phyloP scores from a whole-genome alignment of 2,797 vertebrate genomes.

The Semotilus atromaculatus region DNA sequence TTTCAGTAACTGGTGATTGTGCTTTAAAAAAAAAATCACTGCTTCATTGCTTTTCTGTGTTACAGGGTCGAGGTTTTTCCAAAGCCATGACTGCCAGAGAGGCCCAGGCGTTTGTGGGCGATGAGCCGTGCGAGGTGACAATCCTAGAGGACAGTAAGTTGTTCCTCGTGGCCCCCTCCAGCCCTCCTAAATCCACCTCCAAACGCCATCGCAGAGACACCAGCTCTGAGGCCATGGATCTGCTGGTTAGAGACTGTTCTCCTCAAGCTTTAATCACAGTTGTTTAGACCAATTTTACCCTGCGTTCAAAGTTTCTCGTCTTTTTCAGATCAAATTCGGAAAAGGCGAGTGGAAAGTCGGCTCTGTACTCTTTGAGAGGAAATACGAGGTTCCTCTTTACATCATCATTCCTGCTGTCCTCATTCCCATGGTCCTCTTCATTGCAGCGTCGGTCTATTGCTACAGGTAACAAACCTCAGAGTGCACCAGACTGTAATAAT shows the following conservation, averaged over 20 bases:
- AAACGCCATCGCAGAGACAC: constrained; percentile 88
- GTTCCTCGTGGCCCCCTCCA: constrained; percentile 87
- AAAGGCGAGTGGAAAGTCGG: constrained; percentile 87
- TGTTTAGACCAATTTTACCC: background rate
- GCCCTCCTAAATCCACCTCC: constrained; percentile 80
- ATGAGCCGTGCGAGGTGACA: constrained; percentile 84
- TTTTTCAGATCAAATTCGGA: constrained; percentile 89
- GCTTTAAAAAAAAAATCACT: background rate
- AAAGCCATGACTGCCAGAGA: constrained; percentile 91
- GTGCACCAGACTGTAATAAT: constrained; percentile 8
- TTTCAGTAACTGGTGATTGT: background rate
- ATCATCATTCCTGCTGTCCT: constrained; percentile 92
- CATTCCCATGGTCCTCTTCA: constrained; percentile 90
- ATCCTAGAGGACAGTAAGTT: constrained; percentile 89
- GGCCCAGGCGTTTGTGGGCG: constrained; percentile 90
- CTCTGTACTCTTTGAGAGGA: constrained; percentile 84
- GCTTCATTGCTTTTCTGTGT: background rate
- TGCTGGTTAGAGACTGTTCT: constrained; percentile 77
- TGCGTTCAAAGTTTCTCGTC: background rate
- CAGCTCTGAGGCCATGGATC: constrained; percentile 86
- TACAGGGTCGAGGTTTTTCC: constrained; percentile 88
- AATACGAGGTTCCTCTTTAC: constrained; percentile 81
- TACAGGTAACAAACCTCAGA: constrained; percentile 84
- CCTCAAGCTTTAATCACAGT: background rate
- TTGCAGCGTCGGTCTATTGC: constrained; percentile 87